Conservation (phyloP, 2,797 vertebrate genomes). For the Trachurus trachurus region DNA sequence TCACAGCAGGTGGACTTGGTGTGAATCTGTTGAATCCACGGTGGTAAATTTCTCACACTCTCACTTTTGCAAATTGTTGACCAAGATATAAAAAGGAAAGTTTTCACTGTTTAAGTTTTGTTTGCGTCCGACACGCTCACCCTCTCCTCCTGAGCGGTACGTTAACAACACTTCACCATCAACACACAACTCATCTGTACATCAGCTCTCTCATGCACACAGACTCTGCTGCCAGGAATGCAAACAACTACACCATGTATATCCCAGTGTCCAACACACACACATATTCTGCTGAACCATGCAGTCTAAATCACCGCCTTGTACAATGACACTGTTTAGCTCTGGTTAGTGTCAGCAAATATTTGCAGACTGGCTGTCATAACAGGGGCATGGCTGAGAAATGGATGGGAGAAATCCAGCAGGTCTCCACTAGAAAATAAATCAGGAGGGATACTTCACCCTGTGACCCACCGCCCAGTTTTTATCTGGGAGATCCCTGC, state of each 20-base stretch:
- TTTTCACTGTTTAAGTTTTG: slow-evolving; percentile 11
- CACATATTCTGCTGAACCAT: slow-evolving; percentile 72
- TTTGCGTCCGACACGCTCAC: slow-evolving; percentile 46
- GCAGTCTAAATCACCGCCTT: slow-evolving; percentile 79
- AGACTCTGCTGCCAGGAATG: slow-evolving; percentile 76
- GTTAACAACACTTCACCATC: slow-evolving; percentile 66
- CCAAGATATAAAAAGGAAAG: not conserved
- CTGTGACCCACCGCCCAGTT: slow-evolving; percentile 77
- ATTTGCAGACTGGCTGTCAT: slow-evolving; percentile 89
- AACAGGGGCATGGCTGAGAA: slow-evolving; percentile 86
- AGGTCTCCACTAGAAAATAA: slow-evolving; percentile 82
- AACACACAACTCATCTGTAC: slow-evolving; percentile 69
- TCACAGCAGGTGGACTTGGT: slow-evolving; percentile 9
- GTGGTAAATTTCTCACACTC: not conserved
- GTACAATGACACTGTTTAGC: slow-evolving; percentile 87
- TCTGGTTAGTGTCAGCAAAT: slow-evolving; percentile 90
- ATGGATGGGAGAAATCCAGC: slow-evolving; percentile 79
- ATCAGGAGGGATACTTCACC: slow-evolving; percentile 86
- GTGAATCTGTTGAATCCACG: not conserved
- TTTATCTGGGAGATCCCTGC: slow-evolving; percentile 84
- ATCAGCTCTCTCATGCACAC: slow-evolving; percentile 63
- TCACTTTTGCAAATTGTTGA: not conserved
- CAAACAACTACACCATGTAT: slow-evolving; percentile 83
- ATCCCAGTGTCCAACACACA: slow-evolving; percentile 75
- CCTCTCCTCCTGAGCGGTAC: slow-evolving; percentile 46